Base-by-base conservation (phyloP, 2,797 vertebrate genomes). In the Acanthurus lineatus region DNA sequence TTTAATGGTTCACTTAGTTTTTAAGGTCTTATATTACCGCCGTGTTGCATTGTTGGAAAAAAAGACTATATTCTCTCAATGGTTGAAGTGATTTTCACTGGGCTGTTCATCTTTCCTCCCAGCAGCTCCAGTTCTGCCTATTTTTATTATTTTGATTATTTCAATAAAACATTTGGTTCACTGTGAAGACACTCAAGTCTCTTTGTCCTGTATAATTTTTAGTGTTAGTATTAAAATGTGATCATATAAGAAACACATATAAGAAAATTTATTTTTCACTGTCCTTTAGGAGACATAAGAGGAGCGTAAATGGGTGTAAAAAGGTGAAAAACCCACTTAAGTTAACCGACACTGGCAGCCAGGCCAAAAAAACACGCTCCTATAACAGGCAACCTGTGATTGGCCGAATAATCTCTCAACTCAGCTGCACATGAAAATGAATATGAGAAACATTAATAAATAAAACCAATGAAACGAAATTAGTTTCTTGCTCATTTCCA, bases 261-360 rank as follows among this genome's bases (percentile, higher is more conserved):
- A 57, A 17, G 11, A 48, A n/a, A 40, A 28, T 32, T 10, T 20
- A 0, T 48, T 63, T 58, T 44, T 25, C 12, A 11, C 5, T n/a
- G 2, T 17, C 16, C 16, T 47, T 69, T 28, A 48, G 61, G 7
- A 61, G 15, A 19, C 6, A 14, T 32, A 52, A 60, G 48, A 48
- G 48, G 49, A 25, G 16, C 9, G 19, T 19, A 20, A 48, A 73
- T 14, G 3, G 32, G 4, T 19, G 58, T n/a, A 58, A 64, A 57
- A 5, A 48, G 28, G 57, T 40, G 12, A 40, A 60, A 65, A 75
- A 42, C 14, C 17, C 14, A 17, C 45, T 63, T 6, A 44, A n/a
- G 7, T 38, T 52, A 64, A 73, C 73, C 40, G 78, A 76, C 28
- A 42, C 32, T 35, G 14, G n/a, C 65, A 40, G 22, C 40, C 57